Evolutionary conservation across 2,888 invertebrate species (phyloP).

Genomic region (Chaitophorus viminalis): DNA sequence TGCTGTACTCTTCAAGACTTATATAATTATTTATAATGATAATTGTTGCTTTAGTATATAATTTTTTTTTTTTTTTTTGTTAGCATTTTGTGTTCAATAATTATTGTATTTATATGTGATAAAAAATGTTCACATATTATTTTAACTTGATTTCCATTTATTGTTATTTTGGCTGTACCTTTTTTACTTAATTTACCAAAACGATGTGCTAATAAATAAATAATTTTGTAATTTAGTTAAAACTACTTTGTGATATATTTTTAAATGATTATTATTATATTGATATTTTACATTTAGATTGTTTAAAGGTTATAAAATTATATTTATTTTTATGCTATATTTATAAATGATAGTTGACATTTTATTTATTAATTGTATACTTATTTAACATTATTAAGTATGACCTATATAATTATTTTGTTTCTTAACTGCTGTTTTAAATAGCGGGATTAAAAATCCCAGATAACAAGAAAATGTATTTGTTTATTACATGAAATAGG

Average conservation of each 20-base stretch:
- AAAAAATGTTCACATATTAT: constrained; percentile 1
- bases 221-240: constrained; percentile 32
- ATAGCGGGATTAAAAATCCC: no score
- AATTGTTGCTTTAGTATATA: constrained; percentile 1
- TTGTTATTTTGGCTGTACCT: constrained; percentile 37
- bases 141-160: constrained; percentile 3
- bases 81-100: constrained; percentile 29
- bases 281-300: constrained; percentile 8
- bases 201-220: constrained; percentile 2
- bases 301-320: not conserved
- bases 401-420: constrained; percentile 4
- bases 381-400: not conserved
- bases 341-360: not conserved
- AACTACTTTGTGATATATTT: constrained; percentile 50
- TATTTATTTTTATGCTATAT: constrained; percentile 42
- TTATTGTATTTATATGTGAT: constrained; percentile 11
- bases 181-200: constrained; percentile 26
- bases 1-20: not conserved
- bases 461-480: not conserved
- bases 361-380: not conserved
- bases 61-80: constrained; percentile 14
- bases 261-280: constrained; percentile 39
- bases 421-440: not conserved
- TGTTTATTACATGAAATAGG: not conserved
- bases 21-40: not conserved